These are phyloP conservation scores for Dryomyza anilis DNA, from an alignment of 2,888 invertebrate genomes.

Conservation along the genomic window DNA sequence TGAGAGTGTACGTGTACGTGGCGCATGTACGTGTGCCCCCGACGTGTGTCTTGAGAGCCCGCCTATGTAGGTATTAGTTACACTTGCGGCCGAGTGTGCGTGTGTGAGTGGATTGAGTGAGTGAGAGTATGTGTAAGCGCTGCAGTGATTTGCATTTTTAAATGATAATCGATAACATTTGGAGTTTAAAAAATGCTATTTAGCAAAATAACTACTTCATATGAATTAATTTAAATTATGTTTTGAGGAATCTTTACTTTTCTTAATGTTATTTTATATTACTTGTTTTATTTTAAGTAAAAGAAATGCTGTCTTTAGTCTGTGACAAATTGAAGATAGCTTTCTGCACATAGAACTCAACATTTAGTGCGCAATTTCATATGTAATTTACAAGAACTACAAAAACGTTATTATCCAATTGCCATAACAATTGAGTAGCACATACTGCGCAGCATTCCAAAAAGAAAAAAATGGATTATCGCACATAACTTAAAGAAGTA, in stretches of 20 bases:
- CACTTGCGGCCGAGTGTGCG: neutral
- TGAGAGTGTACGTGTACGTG: neutral
- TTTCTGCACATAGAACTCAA: too few species aligned
- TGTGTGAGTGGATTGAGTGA: neutral
- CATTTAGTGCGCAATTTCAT: neutral
- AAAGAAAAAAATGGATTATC: too few species aligned
- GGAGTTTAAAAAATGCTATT: too few species aligned
- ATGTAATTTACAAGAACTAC: conserved; percentile 1
- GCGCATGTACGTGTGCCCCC: neutral
- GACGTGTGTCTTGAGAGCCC: neutral
- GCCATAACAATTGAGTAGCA: conserved; percentile 9
- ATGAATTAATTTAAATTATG: too few species aligned
- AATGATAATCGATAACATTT: too few species aligned
- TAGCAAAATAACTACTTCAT: too few species aligned
- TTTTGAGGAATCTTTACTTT: too few species aligned
- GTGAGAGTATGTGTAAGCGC: neutral
- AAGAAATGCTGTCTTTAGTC: neutral
- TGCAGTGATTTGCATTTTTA: neutral
- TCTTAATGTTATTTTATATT: neutral
- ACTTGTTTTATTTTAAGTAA: neutral
- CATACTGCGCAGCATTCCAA: too few species aligned
- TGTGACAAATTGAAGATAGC: too few species aligned
- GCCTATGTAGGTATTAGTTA: neutral
- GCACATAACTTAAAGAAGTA: too few species aligned
- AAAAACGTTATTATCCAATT: neutral